Percentiles rank a stretch among this genome's conserved stretches.
phyloP scores from a whole-genome alignment of 2,888 invertebrate genomes.

The Drosophila gaucha region DNA sequence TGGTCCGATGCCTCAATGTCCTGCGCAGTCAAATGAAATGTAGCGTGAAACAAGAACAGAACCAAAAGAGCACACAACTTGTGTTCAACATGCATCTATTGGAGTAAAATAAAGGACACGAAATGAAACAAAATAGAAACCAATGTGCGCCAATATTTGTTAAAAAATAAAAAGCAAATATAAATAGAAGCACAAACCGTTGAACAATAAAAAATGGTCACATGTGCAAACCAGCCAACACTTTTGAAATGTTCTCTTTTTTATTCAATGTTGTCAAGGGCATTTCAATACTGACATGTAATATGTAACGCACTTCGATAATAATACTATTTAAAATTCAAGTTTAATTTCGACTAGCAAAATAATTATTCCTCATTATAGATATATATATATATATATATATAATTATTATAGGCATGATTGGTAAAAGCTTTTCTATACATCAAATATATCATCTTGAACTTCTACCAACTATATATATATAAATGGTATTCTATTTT shows the following conservation, averaged over 20 bases:
- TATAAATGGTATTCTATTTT: no score
- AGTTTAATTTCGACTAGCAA: no score
- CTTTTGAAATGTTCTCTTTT: slow-evolving; percentile 28
- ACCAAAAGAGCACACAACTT: slow-evolving; percentile 47
- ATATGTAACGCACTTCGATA: not conserved
- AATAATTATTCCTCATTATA: no score
- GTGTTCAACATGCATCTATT: slow-evolving; percentile 34
- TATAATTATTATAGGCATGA: no score
- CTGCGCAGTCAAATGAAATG: slow-evolving; percentile 63
- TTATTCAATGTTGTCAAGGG: not conserved
- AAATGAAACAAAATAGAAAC: slow-evolving; percentile 33
- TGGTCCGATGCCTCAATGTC: slow-evolving; percentile 32
- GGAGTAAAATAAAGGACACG: not conserved
- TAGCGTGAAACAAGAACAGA: slow-evolving; percentile 63
- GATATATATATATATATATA: no score
- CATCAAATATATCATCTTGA: no score
- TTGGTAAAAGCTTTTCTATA: no score
- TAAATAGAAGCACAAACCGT: slow-evolving; percentile 59
- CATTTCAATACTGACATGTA: not conserved
- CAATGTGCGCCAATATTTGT: slow-evolving; percentile 69
- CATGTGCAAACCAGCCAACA: slow-evolving; percentile 62
- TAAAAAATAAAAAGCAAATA: slow-evolving; percentile 45
- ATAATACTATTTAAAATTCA: no score
- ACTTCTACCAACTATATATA: no score
- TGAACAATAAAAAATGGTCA: slow-evolving; percentile 77